Evolutionary conservation across 92 coral and sea anemone species (phyloP), one percentile per base, ranked within the genome.

Genomic region (Zoanthus sociatus): DNA sequence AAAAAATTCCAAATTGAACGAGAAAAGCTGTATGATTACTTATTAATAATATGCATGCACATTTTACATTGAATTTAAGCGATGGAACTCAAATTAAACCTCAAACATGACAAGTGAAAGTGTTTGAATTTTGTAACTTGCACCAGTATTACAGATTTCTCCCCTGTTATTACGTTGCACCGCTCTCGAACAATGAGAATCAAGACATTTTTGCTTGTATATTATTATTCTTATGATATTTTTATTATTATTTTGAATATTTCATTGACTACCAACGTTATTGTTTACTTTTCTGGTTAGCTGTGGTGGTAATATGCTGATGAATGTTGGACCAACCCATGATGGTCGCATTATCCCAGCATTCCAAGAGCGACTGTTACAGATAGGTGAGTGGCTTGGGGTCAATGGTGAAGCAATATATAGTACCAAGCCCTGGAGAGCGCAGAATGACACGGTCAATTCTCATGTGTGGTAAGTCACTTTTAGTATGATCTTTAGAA

Each of bases 361-460:
- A 53, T 95, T 95, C 89, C 97, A 95, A 79, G 98, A 95, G 82
- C 83, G 95, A 12, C 91, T 95, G 0, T 86, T 88, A 5, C 95
- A 95, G 89, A 90, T 95, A 88, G 98, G 98, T 14, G 90, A 94
- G 58, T 95, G 98, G 98, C 87, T 95, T 71, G 70, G 76, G 9
- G 88, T 95, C 42, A 95, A 95, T 71, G 98, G 98, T 26, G 97
- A 94, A 64, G 92, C 97, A 58, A 95, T 95, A 37, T 95, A 95
- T 53, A 86, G 88, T 47, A 84, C 94, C 42, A 79, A 76, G 72
- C 97, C 97, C 6, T 95, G 97, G 97, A 90, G 94, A 75, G 93
- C 88, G 1, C 98, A 95, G 89, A 95, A 94, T 50, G 98, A 95
- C 69, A 86, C 97, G 0, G 55, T 91, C 42, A 86, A 94, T 68